These are phyloP conservation scores for Enteromius radiatus DNA, from an alignment of 2,797 vertebrate species.

Conservation along the genomic window DNA sequence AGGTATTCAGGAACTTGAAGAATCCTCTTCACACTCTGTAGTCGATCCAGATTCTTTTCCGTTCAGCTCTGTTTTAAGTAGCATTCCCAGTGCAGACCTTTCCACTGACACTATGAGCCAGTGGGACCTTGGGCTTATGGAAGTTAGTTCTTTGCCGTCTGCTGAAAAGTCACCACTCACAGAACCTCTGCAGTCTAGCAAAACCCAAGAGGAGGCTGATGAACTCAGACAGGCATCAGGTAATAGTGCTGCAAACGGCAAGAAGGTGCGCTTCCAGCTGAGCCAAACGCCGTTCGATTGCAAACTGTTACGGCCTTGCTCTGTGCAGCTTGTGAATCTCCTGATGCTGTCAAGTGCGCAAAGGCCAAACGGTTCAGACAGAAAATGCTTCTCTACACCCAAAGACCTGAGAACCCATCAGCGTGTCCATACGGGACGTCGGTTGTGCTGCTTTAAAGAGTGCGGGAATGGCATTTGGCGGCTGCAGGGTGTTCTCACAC, in stretches of 20 bases:
- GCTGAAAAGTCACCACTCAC: slow-evolving; percentile 43
- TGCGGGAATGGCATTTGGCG: slow-evolving; percentile 68
- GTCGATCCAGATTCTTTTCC: background rate
- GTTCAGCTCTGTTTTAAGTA: slow-evolving; percentile 18
- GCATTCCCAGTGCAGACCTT: slow-evolving; percentile 25
- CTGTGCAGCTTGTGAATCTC: slow-evolving; percentile 74
- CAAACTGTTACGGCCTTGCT: slow-evolving; percentile 68
- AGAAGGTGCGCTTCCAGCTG: slow-evolving; percentile 54
- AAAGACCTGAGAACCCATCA: slow-evolving; percentile 73
- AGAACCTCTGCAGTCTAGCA: slow-evolving; percentile 65
- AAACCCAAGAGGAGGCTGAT: slow-evolving; percentile 61
- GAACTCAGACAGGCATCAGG: slow-evolving; percentile 63
- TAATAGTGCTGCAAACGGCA: slow-evolving; percentile 56
- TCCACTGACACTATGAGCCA: background rate
- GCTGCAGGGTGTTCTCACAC: slow-evolving; percentile 59
- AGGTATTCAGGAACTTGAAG: slow-evolving; percentile 19
- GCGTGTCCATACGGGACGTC: slow-evolving; percentile 70
- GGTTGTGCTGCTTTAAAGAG: slow-evolving; percentile 70
- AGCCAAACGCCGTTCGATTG: slow-evolving; percentile 64
- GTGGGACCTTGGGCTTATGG: slow-evolving; percentile 4
- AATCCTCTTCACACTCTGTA: slow-evolving; percentile 7
- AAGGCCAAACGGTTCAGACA: background rate
- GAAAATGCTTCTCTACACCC: slow-evolving; percentile 48
- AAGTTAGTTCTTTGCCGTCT: background rate
- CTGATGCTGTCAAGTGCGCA: slow-evolving; percentile 34